phyloP scores from a whole-genome alignment of 2,888 invertebrate genomes.

The Amblyjoppa fuscipennis region DNA sequence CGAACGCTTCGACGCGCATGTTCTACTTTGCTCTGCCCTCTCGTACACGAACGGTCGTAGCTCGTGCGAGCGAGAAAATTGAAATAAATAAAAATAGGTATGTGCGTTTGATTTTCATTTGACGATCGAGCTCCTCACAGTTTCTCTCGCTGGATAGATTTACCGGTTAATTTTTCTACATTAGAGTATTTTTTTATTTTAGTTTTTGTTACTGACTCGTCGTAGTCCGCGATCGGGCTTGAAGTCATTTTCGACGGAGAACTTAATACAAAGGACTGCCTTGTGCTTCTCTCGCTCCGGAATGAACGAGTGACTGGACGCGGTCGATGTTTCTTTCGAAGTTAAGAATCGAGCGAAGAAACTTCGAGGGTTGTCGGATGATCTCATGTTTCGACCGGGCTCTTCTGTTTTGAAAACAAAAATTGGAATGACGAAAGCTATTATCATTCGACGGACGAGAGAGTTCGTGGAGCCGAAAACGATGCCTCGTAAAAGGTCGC shows the following conservation, averaged over 20 bases:
- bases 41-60: not conserved
- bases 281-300: slow-evolving; percentile 23
- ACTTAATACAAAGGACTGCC: slow-evolving; percentile 31
- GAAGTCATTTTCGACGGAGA: not conserved
- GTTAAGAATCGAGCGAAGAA: slow-evolving; percentile 27
- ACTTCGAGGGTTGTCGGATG: slow-evolving; percentile 24
- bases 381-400: slow-evolving; percentile 61
- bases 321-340: not conserved
- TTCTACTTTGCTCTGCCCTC: slow-evolving; percentile 52
- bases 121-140: slow-evolving; percentile 6
- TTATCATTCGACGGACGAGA: slow-evolving; percentile 58
- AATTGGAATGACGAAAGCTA: slow-evolving; percentile 51
- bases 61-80: not conserved
- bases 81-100: not conserved
- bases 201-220: not conserved
- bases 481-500: slow-evolving; percentile 60
- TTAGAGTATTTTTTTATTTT: slow-evolving; percentile 13
- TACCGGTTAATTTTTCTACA: slow-evolving; percentile 4
- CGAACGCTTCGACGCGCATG: slow-evolving; percentile 40
- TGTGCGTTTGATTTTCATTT: slow-evolving; percentile 38
- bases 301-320: too few species aligned
- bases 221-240: not conserved
- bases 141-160: not conserved
- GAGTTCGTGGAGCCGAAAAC: slow-evolving; percentile 41
- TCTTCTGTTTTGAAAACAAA: slow-evolving; percentile 63